phyloP scores from a whole-genome alignment of 2,113 vertebrate genomes.

The Eudorcas thomsonii region DNA sequence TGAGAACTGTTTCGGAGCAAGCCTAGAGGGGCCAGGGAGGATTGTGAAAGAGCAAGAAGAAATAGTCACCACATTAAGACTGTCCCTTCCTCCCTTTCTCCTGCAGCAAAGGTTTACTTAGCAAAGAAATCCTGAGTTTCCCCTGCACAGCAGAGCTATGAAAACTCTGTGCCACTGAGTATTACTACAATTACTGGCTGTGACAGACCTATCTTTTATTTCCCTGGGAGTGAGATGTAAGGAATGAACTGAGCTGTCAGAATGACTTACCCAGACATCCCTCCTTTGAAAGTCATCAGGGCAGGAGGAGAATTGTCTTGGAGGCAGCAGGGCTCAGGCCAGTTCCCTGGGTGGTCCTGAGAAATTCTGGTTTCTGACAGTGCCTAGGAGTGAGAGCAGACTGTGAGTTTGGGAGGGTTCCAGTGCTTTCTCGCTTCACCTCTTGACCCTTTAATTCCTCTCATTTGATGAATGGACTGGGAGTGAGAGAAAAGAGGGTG shows the following conservation, averaged over 20 bases:
- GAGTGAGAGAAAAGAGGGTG: slow-evolving; percentile 34
- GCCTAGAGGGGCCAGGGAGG: too few relatives aligned
- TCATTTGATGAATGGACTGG: not conserved
- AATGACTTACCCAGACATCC: not conserved
- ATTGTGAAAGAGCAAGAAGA: not conserved
- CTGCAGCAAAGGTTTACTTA: slow-evolving; percentile 26
- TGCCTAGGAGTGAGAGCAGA: not conserved
- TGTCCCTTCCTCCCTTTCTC: not conserved
- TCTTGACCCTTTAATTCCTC: not conserved
- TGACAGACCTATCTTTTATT: slow-evolving; percentile 25
- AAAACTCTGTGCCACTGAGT: not conserved
- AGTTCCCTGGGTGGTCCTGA: not conserved
- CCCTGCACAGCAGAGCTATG: not conserved
- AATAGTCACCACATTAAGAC: not conserved
- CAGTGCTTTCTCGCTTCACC: not conserved
- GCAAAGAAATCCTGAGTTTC: not conserved
- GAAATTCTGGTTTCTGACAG: not conserved
- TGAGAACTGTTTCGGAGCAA: not conserved
- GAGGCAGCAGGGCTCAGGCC: not conserved
- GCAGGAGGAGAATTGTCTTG: not conserved
- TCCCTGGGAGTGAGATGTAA: not conserved
- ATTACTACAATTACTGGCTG: not conserved
- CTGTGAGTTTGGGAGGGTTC: not conserved
- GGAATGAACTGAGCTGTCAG: not conserved
- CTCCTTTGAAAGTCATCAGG: not conserved